A percentile compares a stretch with the other conserved stretches of the same genome.
Conservation (phyloP, 1,140 invertebrate species). For the Heliothis virescens region DNA sequence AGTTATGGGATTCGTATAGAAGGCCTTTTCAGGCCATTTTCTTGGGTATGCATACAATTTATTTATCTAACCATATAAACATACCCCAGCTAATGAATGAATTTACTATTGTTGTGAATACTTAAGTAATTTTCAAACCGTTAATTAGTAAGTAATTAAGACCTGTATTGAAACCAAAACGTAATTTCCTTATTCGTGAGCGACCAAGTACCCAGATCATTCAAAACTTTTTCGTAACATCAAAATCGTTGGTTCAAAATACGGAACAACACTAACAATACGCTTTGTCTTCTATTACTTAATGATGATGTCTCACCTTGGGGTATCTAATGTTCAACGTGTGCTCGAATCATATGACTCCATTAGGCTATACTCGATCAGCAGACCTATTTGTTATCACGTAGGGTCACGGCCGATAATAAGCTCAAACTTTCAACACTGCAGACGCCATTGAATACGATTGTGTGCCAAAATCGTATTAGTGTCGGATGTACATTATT, state of each 20-base stretch:
- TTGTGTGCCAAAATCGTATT: conserved; percentile 21
- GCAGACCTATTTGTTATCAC: conserved; percentile 69
- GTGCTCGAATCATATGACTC: conserved; percentile 56
- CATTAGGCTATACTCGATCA: conserved; percentile 64
- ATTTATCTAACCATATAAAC: no score
- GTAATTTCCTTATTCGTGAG: conserved; percentile 9
- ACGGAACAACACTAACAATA: conserved; percentile 17
- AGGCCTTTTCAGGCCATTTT: neutral
- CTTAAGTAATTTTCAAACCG: no score
- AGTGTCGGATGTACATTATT: conserved; percentile 2
- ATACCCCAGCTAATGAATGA: no score
- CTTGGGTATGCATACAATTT: no score
- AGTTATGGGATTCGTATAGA: neutral
- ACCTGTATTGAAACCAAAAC: neutral
- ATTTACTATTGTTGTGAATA: no score
- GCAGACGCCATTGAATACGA: conserved; percentile 48
- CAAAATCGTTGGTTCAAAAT: conserved; percentile 10
- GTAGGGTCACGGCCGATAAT: conserved; percentile 67
- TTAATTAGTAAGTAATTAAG: conserved; percentile 21
- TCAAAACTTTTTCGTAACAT: neutral
- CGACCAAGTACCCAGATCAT: conserved; percentile 6
- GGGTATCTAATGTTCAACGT: conserved; percentile 56
- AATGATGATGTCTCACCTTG: conserved; percentile 68
- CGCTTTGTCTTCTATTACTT: conserved; percentile 57
- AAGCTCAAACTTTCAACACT: conserved; percentile 49